Base-by-base conservation (phyloP, 2,888 invertebrate species). In the Adela reaumurella region DNA sequence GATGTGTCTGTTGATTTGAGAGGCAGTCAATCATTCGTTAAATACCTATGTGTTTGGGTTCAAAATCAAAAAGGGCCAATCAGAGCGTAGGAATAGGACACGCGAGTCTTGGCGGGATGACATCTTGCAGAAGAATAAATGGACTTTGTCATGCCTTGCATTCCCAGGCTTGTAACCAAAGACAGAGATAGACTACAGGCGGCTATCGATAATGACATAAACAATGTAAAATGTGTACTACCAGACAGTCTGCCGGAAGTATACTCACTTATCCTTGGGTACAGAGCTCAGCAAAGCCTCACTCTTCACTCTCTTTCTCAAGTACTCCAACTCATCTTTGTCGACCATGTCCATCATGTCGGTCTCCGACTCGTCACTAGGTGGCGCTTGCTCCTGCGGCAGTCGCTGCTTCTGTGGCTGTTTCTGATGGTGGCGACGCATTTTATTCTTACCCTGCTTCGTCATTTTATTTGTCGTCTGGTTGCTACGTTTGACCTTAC, bases 321-420 rank as follows among this genome's bases (percentile, higher is more conserved):
- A 70, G 55, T 82, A 83, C 53, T 73, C 62, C 55, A 83, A 68
- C 54, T 84, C 83, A 1, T 82, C 82, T 1, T 76, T 70, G 45
- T 83, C 83, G 56, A 84, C 59, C 83, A 83, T 83, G 55, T 82
- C 82, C 17, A 80, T 70, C 65, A 81, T 79, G 56, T 82, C 82
- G 29, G 80, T 74, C 2, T 64, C 68, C 0, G 73, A 67, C 47
- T 59, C 63, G 19, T 80, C 77, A 52, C 73, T 76, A 8, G 62
- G 62, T 2, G 53, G 56, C 47, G 67, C 63, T 8, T 54, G 52
- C 6, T 54, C 53, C 14, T 52, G 46, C 18, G 54, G 45, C 1
- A 51, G 48, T 17, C 53, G 51, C 29, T 59, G 57, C 35, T 64
- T 59, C 41, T 63, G 62, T 17, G 59, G 47, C 46, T 59, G 57